Base-by-base conservation (phyloP, 2,797 vertebrate species). In the Rhabdophis nuchalis region DNA sequence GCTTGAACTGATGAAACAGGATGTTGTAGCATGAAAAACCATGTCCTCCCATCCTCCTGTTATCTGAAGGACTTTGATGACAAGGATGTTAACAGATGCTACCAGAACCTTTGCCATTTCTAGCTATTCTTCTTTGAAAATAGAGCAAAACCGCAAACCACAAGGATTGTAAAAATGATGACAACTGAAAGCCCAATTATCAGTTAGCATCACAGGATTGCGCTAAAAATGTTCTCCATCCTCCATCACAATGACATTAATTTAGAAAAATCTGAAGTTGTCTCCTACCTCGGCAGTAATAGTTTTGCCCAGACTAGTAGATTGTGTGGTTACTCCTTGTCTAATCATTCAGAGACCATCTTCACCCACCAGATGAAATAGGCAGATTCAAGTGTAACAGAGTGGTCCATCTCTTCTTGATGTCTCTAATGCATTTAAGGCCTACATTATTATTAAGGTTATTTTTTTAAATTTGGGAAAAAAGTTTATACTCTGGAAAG, bases 1-100 rank as follows among this genome's bases (percentile, higher is more conserved):
- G 92, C n/a, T 14, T 86, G 58, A 56, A 56, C 18, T 32, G 82
- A 86, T 72, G 64, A 77, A 92, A 92, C 54, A 87, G 85, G 64
- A 92, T 90, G 53, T 32, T 6, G 54, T 77, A 23, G 29, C 20
- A 87, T 41, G 85, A 77, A 41, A 86, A 87, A 50, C 8, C 8
- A 57, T 50, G 4, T 50, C 46, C 8, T 90, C 32, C 53, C 58
- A 29, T 87, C 89, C 14, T 11, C 85, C 25, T 27, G 87, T 72
- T 14, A 46, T 32, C 54, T 89, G 88, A 64, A 54, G 29, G 29
- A 27, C 36, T 72, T 57, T 27, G 5, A 23, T 85, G 53, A 46
- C 27, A 85, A n/a, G 27, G 18, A 14, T 1, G 20, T 11, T 36
- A 53, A 57, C 18, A 27, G 41, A 32, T 56, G 46, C 6, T 41